These are phyloP conservation scores for Forbesichthys papilliferus DNA, from an alignment of 2,113 vertebrate species.

Conservation along the genomic window DNA sequence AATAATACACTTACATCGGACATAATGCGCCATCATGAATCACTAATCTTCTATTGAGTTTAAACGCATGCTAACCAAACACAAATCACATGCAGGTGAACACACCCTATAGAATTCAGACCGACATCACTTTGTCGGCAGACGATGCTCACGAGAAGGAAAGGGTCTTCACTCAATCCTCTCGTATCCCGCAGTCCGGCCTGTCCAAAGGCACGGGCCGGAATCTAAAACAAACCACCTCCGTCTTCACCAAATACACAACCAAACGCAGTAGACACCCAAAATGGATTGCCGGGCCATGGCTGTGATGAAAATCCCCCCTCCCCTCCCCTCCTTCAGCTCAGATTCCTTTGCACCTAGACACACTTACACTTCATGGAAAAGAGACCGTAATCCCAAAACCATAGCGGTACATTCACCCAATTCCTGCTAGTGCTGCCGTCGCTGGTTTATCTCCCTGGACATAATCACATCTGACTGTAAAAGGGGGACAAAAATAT, in stretches of 20 bases:
- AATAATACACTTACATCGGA: too few species aligned
- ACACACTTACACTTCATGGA: not conserved
- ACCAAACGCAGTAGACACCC: slow-evolving; percentile 13
- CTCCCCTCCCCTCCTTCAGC: slow-evolving; percentile 1
- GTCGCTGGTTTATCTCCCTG: too few species aligned
- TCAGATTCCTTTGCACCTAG: slow-evolving; percentile 29
- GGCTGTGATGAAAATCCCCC: slow-evolving; percentile 10
- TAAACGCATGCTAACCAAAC: too few species aligned
- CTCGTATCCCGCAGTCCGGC: slow-evolving; percentile 6
- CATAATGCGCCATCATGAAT: too few species aligned
- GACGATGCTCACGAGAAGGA: slow-evolving; percentile 44
- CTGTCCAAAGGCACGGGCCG: not conserved
- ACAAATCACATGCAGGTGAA: not conserved
- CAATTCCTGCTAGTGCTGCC: too few species aligned
- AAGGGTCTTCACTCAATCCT: too few species aligned
- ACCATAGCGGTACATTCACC: too few species aligned
- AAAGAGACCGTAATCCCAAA: slow-evolving; percentile 9
- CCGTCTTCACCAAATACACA: slow-evolving; percentile 9
- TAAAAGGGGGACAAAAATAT: slow-evolving; percentile 15
- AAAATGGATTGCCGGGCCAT: slow-evolving; percentile 27
- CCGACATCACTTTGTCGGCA: slow-evolving; percentile 45
- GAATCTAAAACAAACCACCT: slow-evolving; percentile 8
- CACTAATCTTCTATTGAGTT: too few species aligned
- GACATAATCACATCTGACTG: slow-evolving; percentile 4
- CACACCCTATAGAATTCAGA: slow-evolving; percentile 42